Evolutionary conservation across 2,113 vertebrate species (phyloP), one percentile per base, ranked within the genome.

Genomic region (Podarcis muralis): DNA sequence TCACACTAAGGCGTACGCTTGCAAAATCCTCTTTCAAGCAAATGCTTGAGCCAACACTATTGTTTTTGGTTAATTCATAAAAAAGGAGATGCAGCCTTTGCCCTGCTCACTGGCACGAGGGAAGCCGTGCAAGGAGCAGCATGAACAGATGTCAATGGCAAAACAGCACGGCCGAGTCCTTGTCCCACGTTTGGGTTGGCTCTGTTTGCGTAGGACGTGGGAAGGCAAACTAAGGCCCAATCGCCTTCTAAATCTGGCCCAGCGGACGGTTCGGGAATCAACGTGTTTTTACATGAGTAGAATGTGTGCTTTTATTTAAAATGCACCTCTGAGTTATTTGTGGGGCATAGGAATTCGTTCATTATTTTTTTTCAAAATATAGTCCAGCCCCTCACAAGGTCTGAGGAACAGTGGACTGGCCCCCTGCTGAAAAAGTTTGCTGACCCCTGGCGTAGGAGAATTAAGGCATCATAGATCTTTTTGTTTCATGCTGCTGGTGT

Each of bases 1-100:
- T 93, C 88, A 23, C 16, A 43, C 87, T 87, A 91, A 91, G 93
- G 89, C 91, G 81, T 87, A 90, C 9, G 84, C 92, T 87, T 59
- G 85, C 93, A 82, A 90, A 94, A 88, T 90, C 90, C 91, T 90
- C 91, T 91, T 89, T 91, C 91, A 93, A 94, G 85, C 89, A 93
- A 82, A 83, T 87, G 90, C 88, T 88, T 89, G 88, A 84, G 79
- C 87, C 93, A 93, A 91, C 88, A 88, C 82, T 90, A 88, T 89
- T 89, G 92, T 88, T 91, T 94, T 94, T 87, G 92, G 94, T 91
- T 95, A 92, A 94, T 94, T 95, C 94, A 96, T 95, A 91, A 95
- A 94, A 95, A 88, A 83, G 65, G 35, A 92, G 89, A 83, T 84
- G 85, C 86, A 83, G 91, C 91, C 27, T 0, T 76, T 75, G 90